A percentile compares a stretch with the other conserved stretches of the same genome.
Evolutionary conservation across 2,888 invertebrate genomes (phyloP).

Genomic region (Stegana nigrithorax): DNA sequence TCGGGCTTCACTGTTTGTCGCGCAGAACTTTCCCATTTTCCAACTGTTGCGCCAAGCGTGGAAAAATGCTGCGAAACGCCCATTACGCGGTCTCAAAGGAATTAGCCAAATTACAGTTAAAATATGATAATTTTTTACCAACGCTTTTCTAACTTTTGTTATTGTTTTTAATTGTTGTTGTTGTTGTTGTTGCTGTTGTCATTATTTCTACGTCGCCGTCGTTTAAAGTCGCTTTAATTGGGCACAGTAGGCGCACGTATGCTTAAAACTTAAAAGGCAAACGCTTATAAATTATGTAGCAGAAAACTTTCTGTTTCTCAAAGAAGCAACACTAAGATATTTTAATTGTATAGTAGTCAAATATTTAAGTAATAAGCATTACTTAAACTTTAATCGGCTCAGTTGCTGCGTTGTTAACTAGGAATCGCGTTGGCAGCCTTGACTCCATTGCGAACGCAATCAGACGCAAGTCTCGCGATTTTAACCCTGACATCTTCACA

Average conservation of each 20-base stretch:
- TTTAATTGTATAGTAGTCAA: too few species aligned
- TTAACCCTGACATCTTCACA: slow-evolving; percentile 11
- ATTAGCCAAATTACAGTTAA: slow-evolving; percentile 1
- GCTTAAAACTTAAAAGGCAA: too few species aligned
- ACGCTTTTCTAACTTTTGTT: not conserved
- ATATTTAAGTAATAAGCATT: too few species aligned
- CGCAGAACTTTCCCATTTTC: not conserved
- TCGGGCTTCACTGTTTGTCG: too few species aligned
- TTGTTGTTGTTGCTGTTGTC: not conserved
- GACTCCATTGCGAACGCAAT: not conserved
- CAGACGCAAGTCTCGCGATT: not conserved
- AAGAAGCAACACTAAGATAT: too few species aligned
- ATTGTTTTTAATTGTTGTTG: not conserved
- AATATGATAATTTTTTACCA: too few species aligned
- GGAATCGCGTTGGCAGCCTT: not conserved
- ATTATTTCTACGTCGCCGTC: too few species aligned
- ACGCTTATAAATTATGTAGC: slow-evolving; percentile 40
- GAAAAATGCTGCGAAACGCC: not conserved
- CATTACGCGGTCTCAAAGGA: not conserved
- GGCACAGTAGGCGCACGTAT: too few species aligned
- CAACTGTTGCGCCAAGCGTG: slow-evolving; percentile 1
- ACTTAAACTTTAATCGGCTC: not conserved
- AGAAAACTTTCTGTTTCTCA: not conserved
- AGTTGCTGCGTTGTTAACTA: not conserved
- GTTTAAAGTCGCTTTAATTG: too few species aligned